These are phyloP conservation scores for Hydraecia micacea DNA, from an alignment of 2,888 invertebrate species.

Conservation along the genomic window DNA sequence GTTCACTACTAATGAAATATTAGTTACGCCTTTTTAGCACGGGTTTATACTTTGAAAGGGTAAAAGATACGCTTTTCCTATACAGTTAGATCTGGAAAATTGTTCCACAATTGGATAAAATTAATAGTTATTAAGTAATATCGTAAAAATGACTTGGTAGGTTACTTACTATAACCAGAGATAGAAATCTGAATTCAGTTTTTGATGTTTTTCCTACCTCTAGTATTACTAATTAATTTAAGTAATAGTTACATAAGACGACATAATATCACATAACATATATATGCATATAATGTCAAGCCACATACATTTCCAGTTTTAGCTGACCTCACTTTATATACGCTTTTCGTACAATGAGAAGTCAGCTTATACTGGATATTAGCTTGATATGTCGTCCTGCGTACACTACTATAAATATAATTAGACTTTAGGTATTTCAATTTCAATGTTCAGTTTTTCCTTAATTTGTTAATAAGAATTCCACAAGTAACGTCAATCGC, in stretches of 20 bases:
- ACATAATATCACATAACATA: no score
- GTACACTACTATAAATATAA: background rate
- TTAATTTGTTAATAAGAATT: background rate
- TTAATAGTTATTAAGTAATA: background rate
- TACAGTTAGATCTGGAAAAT: background rate
- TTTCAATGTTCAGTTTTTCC: background rate
- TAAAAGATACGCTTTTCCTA: background rate
- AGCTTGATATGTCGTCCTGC: no score
- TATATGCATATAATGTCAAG: no score
- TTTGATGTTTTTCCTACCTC: background rate
- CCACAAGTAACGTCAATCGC: background rate
- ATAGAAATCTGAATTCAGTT: background rate
- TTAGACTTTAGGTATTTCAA: background rate
- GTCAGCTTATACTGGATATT: no score
- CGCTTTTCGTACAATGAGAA: no score
- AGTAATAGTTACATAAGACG: background rate
- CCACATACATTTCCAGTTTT: background rate
- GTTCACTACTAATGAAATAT: conserved; percentile 60
- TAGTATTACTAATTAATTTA: background rate
- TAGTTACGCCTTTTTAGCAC: conserved; percentile 55
- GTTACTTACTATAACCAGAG: background rate
- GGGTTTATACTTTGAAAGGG: conserved; percentile 5
- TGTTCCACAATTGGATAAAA: background rate
- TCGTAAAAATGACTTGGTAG: background rate
- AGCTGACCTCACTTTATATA: background rate